Conservation (phyloP, 2,888 invertebrate species). For the Caenorhabditis angaria region DNA sequence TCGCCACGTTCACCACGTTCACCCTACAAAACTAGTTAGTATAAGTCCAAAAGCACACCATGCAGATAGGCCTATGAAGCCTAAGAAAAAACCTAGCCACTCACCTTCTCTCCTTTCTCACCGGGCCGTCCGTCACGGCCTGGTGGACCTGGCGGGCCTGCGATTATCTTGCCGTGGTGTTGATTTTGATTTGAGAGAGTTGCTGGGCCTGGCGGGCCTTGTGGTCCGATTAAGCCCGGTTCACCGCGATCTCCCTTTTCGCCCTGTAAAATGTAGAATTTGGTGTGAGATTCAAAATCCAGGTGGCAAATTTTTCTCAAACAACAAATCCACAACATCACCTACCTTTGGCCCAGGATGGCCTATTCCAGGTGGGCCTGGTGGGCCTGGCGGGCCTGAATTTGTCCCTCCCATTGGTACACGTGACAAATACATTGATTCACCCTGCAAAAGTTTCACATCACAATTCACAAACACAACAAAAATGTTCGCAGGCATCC, state of each 20-base stretch:
- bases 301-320: background rate
- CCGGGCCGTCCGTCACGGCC: conserved; percentile 67
- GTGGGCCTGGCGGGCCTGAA: conserved; percentile 32
- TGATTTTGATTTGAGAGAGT: conserved; percentile 19
- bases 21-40: conserved; percentile 44
- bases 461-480: conserved; percentile 9
- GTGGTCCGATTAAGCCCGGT: conserved; percentile 46
- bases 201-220: conserved; percentile 46
- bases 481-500: too few relatives aligned
- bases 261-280: conserved; percentile 53
- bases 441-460: conserved; percentile 43
- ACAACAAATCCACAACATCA: conserved; percentile 16
- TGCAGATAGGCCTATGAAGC: background rate
- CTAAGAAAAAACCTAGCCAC: conserved; percentile 10
- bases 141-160: conserved; percentile 65
- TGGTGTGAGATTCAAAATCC: background rate
- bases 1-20: conserved; percentile 62
- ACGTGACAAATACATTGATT: conserved; percentile 29
- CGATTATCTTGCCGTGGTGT: conserved; percentile 25
- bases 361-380: conserved; percentile 45
- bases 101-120: conserved; percentile 68
- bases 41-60: conserved; percentile 7
- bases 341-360: conserved; percentile 52
- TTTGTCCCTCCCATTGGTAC: conserved; percentile 10
- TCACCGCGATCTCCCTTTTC: conserved; percentile 68